These are phyloP conservation scores for Heliconius congener DNA, from an alignment of 1,140 invertebrate species.

Conservation along the genomic window DNA sequence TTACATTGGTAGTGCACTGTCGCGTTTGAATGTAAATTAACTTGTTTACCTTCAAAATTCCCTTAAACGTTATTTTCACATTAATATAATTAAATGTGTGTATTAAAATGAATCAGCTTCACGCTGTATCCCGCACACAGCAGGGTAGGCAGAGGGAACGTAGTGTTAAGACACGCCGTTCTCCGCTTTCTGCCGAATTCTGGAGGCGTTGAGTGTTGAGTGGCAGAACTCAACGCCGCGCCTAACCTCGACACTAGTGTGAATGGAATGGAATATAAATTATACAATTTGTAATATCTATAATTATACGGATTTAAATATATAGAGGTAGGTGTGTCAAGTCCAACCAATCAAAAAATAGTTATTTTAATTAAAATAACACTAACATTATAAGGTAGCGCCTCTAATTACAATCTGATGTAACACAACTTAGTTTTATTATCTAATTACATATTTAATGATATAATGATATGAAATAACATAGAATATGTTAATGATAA, in stretches of 20 bases:
- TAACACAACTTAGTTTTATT: background rate
- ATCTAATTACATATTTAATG: background rate
- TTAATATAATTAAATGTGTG: background rate
- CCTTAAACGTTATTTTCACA: conserved; percentile 10
- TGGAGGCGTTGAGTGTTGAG: too few relatives aligned
- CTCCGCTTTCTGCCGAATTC: too few relatives aligned
- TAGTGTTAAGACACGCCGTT: too few relatives aligned
- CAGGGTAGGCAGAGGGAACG: too few relatives aligned
- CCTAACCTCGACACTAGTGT: too few relatives aligned
- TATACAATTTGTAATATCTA: background rate
- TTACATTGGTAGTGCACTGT: conserved; percentile 1
- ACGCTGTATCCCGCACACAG: too few relatives aligned
- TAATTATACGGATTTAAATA: background rate
- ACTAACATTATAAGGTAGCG: background rate
- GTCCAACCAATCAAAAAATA: background rate
- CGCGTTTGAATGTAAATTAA: conserved; percentile 22
- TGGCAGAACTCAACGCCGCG: too few relatives aligned
- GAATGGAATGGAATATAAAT: too few relatives aligned
- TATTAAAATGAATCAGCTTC: background rate
- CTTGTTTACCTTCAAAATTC: conserved; percentile 21
- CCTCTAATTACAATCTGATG: background rate
- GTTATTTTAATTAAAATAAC: background rate
- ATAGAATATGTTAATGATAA: background rate
- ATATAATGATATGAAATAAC: background rate
- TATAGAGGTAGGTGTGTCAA: background rate